Evolutionary conservation across 2,797 vertebrate genomes (phyloP).

Genomic region (Protonibea diacanthus): DNA sequence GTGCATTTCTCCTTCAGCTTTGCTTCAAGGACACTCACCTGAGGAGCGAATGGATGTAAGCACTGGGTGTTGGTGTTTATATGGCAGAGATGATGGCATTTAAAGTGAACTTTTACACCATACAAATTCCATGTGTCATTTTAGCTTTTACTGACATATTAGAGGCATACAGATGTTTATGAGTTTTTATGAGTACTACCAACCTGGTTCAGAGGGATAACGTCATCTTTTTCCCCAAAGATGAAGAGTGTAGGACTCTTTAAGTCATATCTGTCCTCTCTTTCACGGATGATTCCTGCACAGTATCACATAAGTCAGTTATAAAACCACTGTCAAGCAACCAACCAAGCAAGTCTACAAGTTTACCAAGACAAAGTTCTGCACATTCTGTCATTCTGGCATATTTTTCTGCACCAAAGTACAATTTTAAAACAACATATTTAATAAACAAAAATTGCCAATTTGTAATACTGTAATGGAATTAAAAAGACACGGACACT

Average conservation of each 20-base stretch:
- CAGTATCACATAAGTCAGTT: not conserved
- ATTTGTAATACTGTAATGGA: not conserved
- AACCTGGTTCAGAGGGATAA: slow-evolving; percentile 87
- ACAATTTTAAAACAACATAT: not conserved
- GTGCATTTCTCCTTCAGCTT: slow-evolving; percentile 89
- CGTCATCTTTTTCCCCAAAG: slow-evolving; percentile 86
- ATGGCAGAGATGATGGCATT: not conserved
- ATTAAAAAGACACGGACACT: not conserved
- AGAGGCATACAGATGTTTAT: not conserved
- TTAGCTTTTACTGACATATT: not conserved
- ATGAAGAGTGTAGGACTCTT: slow-evolving; percentile 88
- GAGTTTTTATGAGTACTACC: too few species aligned
- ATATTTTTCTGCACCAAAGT: not conserved
- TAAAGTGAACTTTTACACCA: not conserved
- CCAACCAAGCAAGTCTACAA: fast-evolving
- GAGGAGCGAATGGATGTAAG: not conserved
- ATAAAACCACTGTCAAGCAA: not conserved
- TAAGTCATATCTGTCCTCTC: slow-evolving; percentile 80
- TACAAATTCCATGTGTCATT: not conserved
- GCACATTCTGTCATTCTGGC: not conserved
- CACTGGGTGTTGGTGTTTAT: not conserved
- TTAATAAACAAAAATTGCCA: not conserved
- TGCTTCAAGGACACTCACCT: slow-evolving; percentile 88
- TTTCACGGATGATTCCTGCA: slow-evolving; percentile 85
- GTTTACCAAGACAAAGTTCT: not conserved